Base-by-base conservation (phyloP, 1,140 invertebrate genomes). In the Temnothorax longispinosus region DNA sequence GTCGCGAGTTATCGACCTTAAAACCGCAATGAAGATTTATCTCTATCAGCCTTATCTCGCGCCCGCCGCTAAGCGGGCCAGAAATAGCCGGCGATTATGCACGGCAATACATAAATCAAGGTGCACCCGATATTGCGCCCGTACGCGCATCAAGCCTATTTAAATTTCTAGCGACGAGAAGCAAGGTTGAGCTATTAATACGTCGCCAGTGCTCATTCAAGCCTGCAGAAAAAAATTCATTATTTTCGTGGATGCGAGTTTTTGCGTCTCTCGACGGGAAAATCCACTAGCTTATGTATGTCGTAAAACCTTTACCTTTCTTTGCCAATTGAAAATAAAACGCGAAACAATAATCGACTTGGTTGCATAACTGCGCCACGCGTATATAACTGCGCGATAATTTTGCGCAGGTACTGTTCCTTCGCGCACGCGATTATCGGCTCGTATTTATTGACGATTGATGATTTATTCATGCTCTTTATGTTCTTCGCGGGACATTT, bases 1-100 rank as follows among this genome's bases (percentile, higher is more conserved):
- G 77, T n/a, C 77, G 15, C 64, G 35, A 71, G 77, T 71, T 81
- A 81, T 81, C 77, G 77, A 81, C 77, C 64, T 81, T 81, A 81
- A 77, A 54, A 60, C 32, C 21, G 21, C 15, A 69, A 81, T 71
- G 64, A 71, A 71, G 35, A 41, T 81, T 81, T 81, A 81, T 81
- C 64, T 71, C 64, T 41, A 69, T 54, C 11, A 54, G 10, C 35
- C 15, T 69, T 80, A 80, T 80, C 77, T 78, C 76, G n/a, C 7
- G 18, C 60, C n/a, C 10, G 41, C 18, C 56, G 41, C 38, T 38
- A 52, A 78, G 7, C 32, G 44, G 27, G 18, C 76, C 60, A 80
- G 60, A 67, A 80, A 80, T 80, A 80, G 21, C 47, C 47, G 64
- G 13, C n/a, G 32, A 81, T 56, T 81, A 71, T 18, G 35, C 7